Percentiles rank a stretch among this genome's conserved stretches.
phyloP scores from a whole-genome alignment of 35 echinoderm and acorn worm species.

The Apostichopus parvimensis region DNA sequence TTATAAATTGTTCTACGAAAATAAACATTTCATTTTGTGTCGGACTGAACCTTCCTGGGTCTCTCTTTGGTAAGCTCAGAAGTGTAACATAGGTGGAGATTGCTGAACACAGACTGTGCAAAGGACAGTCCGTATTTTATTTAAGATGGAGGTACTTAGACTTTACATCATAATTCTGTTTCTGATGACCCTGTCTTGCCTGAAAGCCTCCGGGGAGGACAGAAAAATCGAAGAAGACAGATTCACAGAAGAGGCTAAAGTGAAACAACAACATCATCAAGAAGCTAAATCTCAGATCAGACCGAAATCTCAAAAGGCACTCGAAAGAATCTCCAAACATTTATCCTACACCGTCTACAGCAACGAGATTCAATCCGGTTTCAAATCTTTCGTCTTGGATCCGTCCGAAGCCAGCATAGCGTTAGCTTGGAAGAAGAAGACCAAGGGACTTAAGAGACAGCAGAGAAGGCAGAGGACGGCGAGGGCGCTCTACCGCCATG shows the following conservation, averaged over 20 bases:
- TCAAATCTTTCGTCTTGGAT: not conserved
- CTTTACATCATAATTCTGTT: not conserved
- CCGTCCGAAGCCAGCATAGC: conserved; percentile 5
- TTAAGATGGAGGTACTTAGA: not conserved
- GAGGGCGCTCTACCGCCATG: conserved; percentile 37
- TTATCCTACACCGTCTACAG: conserved; percentile 40
- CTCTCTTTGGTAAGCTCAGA: no score
- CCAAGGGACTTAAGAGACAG: conserved; percentile 12
- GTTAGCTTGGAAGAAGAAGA: conserved; percentile 20
- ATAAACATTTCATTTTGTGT: no score
- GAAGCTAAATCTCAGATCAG: not conserved
- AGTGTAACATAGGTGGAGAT: no score
- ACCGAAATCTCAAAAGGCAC: not conserved
- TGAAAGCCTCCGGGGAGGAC: not conserved
- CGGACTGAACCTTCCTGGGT: no score
- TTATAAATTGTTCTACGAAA: no score
- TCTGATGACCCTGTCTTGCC: not conserved
- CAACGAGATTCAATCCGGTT: not conserved
- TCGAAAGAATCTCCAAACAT: conserved; percentile 32
- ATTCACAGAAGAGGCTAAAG: not conserved
- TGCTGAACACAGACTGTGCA: no score
- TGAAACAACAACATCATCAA: not conserved
- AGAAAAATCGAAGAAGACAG: not conserved
- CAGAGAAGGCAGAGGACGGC: not conserved
- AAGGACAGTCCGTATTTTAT: no score